A percentile compares a stretch with the other conserved stretches of the same genome.
These are phyloP conservation scores for Pyrgus malvae DNA, from an alignment of 2,888 invertebrate species.

Conservation along the genomic window DNA sequence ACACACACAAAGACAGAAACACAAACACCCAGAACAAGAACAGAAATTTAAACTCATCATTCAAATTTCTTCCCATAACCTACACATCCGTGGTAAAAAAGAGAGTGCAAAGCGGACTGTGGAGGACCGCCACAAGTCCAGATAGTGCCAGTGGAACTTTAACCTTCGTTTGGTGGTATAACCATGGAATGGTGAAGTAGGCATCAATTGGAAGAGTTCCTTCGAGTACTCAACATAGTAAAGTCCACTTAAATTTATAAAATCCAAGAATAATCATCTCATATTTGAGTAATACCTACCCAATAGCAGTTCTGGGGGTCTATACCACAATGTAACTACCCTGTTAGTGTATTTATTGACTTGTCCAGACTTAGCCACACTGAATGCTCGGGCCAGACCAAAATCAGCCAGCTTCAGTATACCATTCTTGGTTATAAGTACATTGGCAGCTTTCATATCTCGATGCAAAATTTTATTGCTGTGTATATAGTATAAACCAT, in stretches of 20 bases:
- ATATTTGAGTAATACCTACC: conserved; percentile 45
- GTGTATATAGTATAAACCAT: conserved; percentile 97
- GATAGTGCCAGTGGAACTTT: no score
- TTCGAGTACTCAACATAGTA: no score
- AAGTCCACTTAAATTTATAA: background rate
- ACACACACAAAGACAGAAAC: no score
- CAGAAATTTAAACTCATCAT: no score
- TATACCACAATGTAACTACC: conserved; percentile 98
- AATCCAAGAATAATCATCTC: background rate
- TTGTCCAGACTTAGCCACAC: conserved; percentile 91
- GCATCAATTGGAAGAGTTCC: no score
- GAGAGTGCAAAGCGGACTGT: no score
- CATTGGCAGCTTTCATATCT: conserved; percentile 99
- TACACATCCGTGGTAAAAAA: no score
- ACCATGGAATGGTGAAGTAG: no score
- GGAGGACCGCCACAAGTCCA: no score
- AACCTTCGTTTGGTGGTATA: no score
- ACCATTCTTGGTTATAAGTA: conserved; percentile 97
- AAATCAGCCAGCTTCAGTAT: conserved; percentile 98
- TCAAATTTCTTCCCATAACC: no score
- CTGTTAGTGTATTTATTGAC: conserved; percentile 96
- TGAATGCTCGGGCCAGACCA: conserved; percentile 97
- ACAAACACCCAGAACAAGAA: no score
- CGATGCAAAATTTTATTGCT: conserved; percentile 96
- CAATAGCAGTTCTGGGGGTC: conserved; percentile 81